Conservation (phyloP, 2,797 vertebrate genomes). For the Pseudochromis fuscus region DNA sequence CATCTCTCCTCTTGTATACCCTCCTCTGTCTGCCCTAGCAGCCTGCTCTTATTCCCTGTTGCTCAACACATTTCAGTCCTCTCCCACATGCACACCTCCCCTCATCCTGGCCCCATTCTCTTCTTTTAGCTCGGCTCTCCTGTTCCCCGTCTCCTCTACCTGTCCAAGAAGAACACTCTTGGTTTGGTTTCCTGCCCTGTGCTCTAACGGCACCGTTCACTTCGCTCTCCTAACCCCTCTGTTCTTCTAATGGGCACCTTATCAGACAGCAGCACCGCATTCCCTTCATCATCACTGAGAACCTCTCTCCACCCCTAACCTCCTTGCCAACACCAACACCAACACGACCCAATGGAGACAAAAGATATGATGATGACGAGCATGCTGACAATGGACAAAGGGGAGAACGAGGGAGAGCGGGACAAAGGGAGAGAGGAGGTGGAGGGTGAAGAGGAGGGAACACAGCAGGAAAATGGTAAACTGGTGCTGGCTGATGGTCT, state of each 20-base stretch:
- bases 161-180: constrained; percentile 39
- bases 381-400: constrained; percentile 78
- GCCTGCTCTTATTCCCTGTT: constrained; percentile 43
- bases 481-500: constrained; percentile 82
- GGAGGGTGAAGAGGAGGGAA: constrained; percentile 67
- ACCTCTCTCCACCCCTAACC: constrained; percentile 74
- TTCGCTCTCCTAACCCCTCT: constrained; percentile 43
- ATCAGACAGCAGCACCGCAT: constrained; percentile 71
- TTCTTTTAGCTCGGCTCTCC: constrained; percentile 8
- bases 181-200: constrained; percentile 9
- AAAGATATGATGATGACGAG: constrained; percentile 81
- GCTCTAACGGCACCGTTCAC: constrained; percentile 15
- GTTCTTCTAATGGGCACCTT: constrained; percentile 86
- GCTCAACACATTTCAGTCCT: constrained; percentile 50
- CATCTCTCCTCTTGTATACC: constrained; percentile 23
- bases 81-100: constrained; percentile 11
- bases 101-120: constrained; percentile 43
- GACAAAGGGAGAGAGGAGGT: constrained; percentile 71
- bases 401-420: constrained; percentile 79
- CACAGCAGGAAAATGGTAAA: constrained; percentile 83
- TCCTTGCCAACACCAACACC: constrained; percentile 52
- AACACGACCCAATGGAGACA: constrained; percentile 88
- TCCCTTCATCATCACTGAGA: constrained; percentile 68
- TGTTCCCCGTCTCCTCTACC: constrained; percentile 32
- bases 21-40: constrained; percentile 32